Percentiles rank a stretch among this genome's conserved stretches.
Conservation (phyloP, 2,888 invertebrate genomes). For the Nomada flava region DNA sequence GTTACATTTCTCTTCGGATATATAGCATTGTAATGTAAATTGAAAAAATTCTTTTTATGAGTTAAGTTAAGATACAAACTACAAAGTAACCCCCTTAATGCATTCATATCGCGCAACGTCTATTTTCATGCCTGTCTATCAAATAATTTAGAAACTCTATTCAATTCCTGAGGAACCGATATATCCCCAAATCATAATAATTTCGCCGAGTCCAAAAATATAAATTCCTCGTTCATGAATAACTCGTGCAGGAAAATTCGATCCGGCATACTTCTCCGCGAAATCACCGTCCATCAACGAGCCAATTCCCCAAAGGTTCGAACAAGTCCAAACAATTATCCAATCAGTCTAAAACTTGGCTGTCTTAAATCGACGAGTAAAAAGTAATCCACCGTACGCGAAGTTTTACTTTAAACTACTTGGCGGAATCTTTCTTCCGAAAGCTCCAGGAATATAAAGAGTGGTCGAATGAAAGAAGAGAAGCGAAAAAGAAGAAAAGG, state of each 20-base stretch:
- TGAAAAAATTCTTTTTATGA: too few species aligned
- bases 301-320: neutral
- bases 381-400: neutral
- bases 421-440: neutral
- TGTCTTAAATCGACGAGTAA: neutral
- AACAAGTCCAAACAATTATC: slow-evolving; percentile 22
- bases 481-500: neutral
- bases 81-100: too few species aligned
- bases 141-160: too few species aligned
- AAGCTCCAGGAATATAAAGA: neutral
- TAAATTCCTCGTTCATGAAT: neutral
- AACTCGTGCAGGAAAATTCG: neutral
- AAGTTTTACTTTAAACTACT: neutral
- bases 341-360: slow-evolving; percentile 17
- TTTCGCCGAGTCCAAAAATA: neutral
- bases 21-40: too few species aligned
- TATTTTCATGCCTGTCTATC: too few species aligned
- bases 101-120: too few species aligned
- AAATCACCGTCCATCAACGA: neutral
- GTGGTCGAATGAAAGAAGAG: neutral
- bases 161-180: too few species aligned
- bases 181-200: neutral
- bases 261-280: neutral
- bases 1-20: too few species aligned
- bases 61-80: too few species aligned